Percentiles rank a stretch among this genome's conserved stretches.
phyloP scores from a whole-genome alignment of 1,140 invertebrate species.

The Doryteuthis pealeii region DNA sequence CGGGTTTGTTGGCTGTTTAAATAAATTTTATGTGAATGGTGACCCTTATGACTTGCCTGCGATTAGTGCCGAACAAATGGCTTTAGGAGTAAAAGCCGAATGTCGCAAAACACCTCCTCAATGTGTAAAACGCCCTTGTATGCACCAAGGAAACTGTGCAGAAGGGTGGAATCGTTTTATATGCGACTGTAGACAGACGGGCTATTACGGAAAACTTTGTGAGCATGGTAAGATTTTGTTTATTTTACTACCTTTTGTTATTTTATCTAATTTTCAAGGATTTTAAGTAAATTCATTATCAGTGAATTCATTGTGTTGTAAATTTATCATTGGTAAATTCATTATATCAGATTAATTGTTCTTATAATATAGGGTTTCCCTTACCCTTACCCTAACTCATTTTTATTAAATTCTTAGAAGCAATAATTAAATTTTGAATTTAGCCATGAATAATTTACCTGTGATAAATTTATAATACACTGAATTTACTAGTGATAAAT shows the following conservation, averaged over 20 bases:
- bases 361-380: too few relatives aligned
- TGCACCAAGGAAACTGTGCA: conserved; percentile 84
- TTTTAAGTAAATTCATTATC: too few relatives aligned
- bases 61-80: conserved; percentile 84
- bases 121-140: conserved; percentile 87
- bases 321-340: too few relatives aligned
- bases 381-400: neutral
- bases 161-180: conserved; percentile 96
- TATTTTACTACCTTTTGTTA: neutral
- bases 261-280: neutral
- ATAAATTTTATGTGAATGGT: conserved; percentile 91
- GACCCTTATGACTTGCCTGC: conserved; percentile 86
- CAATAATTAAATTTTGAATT: too few relatives aligned
- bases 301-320: too few relatives aligned
- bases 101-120: conserved; percentile 70
- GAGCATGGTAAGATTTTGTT: conserved; percentile 43
- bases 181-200: conserved; percentile 90
- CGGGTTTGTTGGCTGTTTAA: conserved; percentile 93
- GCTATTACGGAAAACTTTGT: conserved; percentile 77
- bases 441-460: too few relatives aligned
- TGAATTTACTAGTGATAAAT: too few relatives aligned
- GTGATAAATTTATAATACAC: too few relatives aligned
- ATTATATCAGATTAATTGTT: too few relatives aligned
- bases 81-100: conserved; percentile 63
- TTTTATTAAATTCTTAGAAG: too few relatives aligned